Evolutionary conservation across 2,797 vertebrate species (phyloP).

Genomic region (Lophius americanus): DNA sequence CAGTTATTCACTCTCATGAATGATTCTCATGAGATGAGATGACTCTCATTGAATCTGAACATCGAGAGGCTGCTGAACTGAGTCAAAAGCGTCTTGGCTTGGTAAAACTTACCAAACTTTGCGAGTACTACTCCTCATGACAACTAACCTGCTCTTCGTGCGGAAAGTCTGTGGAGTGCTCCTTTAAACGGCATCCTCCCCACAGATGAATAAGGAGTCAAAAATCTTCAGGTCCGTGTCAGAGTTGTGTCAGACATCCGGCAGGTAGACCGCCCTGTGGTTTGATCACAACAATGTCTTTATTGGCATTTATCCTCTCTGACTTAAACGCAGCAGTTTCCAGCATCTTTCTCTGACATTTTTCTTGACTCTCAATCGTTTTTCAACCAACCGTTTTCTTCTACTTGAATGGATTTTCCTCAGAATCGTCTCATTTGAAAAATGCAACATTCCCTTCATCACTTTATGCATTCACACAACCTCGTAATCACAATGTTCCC

Average conservation of each 20-base stretch:
- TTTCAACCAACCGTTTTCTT: background rate
- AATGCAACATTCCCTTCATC: background rate
- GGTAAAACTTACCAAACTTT: no score
- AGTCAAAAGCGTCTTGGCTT: no score
- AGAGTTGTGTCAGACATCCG: slow-evolving; percentile 22
- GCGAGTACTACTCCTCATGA: background rate
- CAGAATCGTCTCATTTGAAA: background rate
- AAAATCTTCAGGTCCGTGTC: slow-evolving; percentile 47
- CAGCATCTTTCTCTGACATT: slow-evolving; percentile 12
- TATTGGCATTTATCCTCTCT: slow-evolving; percentile 19
- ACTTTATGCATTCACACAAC: background rate
- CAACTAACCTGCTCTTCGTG: background rate
- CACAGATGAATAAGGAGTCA: slow-evolving; percentile 59
- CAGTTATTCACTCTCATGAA: no score
- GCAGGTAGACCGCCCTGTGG: background rate
- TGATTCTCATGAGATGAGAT: no score
- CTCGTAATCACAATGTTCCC: background rate
- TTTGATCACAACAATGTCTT: slow-evolving; percentile 37
- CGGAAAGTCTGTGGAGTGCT: no score
- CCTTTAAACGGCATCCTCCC: background rate
- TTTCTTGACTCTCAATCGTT: slow-evolving; percentile 6
- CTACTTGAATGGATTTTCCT: background rate
- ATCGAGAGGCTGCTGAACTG: no score
- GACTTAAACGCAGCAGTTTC: background rate
- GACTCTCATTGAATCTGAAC: no score